Base-by-base conservation (phyloP, 2,888 invertebrate species). In the Aspidiotus destructor region DNA sequence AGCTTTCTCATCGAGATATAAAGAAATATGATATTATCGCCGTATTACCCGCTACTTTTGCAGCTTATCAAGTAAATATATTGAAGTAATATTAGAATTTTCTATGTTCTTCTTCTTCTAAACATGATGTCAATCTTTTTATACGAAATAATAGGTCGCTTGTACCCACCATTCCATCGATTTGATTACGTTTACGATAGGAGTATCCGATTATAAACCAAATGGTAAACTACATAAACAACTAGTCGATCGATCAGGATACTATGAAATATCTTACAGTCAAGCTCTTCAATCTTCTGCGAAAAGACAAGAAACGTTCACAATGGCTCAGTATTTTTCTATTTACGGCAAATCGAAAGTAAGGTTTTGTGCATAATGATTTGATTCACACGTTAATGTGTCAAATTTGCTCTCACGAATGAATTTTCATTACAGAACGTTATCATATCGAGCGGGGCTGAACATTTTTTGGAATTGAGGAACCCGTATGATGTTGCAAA, bases 311-410 rank as follows among this genome's bases (percentile, higher is more conserved):
- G 69, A 69, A 62, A 53, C 55, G 8, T 54, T 69, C n/a, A 69
- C 69, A 28, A 69, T 69, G 69, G 54, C 69, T 57, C 69, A 69
- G 11, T 69, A 62, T 57, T 62, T 69, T 11, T 42, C 44, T 15
- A 62, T 69, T 11, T 69, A 69, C 44, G 69, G 69, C 48, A 69
- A 69, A 69, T 69, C 69, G 10, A 69, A 69, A 48, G 69, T 69
- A 62, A 57, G 13, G 15, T 40, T 62, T 62, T 48, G 48, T 48
- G 6, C 48, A 48, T 48, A 10, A 48, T 48, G 10, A 6, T 13
- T 48, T 11, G 6, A 48, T 48, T 28, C 5, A 28, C 28, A n/a
- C n/a, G n/a, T n/a, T 44, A 13, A 44, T 44, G 48, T 44, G 48
- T 44, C 48, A 48, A 13, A 48, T n/a, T n/a, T 48, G 48, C n/a